These are phyloP conservation scores for Cynodonichthys magdalenae DNA, from an alignment of 2,797 vertebrate species.

Conservation along the genomic window DNA sequence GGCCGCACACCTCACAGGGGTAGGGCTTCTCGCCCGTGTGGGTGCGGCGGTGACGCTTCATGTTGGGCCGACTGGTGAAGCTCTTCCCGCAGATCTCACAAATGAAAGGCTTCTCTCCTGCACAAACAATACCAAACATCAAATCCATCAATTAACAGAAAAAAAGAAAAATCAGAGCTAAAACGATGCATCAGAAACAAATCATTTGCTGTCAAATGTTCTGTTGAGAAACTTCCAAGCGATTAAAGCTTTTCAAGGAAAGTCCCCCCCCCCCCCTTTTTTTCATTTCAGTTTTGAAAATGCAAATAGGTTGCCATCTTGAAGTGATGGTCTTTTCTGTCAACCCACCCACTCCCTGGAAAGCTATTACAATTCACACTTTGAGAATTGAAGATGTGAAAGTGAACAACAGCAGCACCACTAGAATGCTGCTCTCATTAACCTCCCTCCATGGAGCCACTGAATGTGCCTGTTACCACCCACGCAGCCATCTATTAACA, in stretches of 20 bases:
- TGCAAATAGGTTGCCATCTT: conserved; percentile 64
- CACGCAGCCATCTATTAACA: conserved; percentile 71
- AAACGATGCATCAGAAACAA: conserved; percentile 1
- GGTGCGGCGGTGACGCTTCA: conserved; percentile 95
- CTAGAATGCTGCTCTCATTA: conserved; percentile 74
- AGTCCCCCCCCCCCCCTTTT: too few relatives aligned
- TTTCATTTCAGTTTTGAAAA: conserved; percentile 45
- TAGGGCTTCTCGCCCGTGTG: conserved; percentile 98
- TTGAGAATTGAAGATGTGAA: conserved; percentile 65
- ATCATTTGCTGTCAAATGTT: conserved; percentile 14
- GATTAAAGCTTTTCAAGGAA: conserved; percentile 20
- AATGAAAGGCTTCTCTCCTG: conserved; percentile 98
- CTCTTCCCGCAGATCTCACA: conserved; percentile 99
- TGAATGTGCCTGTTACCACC: conserved; percentile 70
- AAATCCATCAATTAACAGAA: background rate
- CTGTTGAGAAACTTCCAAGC: conserved; percentile 5
- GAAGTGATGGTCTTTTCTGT: conserved; percentile 62
- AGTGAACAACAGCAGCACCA: conserved; percentile 69
- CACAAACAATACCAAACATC: conserved; percentile 1
- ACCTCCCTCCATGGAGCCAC: conserved; percentile 73
- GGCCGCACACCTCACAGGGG: conserved; percentile 94
- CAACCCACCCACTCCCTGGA: conserved; percentile 73
- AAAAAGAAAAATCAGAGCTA: background rate
- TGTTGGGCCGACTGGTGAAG: conserved; percentile 98
- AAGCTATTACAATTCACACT: conserved; percentile 74